phyloP scores from a whole-genome alignment of 1,140 invertebrate species.

The Dolichoris vasculosae region DNA sequence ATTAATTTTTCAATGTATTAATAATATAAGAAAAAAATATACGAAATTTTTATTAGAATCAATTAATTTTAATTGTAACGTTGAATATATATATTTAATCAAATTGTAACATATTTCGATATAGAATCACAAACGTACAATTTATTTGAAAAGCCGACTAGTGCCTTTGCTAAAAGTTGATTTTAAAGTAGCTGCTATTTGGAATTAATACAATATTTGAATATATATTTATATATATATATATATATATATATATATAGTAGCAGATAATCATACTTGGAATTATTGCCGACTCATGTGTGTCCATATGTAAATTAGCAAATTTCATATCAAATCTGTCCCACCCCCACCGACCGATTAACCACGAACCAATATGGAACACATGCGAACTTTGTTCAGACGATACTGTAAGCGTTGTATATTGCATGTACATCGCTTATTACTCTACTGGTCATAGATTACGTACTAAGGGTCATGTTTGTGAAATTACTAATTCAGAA shows the following conservation, averaged over 20 bases:
- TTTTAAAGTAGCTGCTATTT: not conserved
- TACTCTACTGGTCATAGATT: constrained; percentile 10
- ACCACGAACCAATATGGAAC: constrained; percentile 1
- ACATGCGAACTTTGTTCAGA: constrained; percentile 25
- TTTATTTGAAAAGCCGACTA: too few species aligned
- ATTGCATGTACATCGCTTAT: not conserved
- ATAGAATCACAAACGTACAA: too few species aligned
- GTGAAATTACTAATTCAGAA: constrained; percentile 41
- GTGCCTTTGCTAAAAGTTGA: not conserved
- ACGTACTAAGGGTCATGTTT: not conserved
- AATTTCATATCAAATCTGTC: constrained; percentile 40
- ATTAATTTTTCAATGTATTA: too few species aligned
- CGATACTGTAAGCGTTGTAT: constrained; percentile 11
- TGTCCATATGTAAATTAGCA: constrained; percentile 38
- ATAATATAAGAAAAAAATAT: not conserved
- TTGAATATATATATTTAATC: too few species aligned
- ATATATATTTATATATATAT: not conserved
- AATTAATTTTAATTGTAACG: too few species aligned
- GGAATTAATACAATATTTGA: constrained; percentile 4
- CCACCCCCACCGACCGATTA: constrained; percentile 14
- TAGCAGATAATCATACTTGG: constrained; percentile 26
- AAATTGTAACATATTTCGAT: too few species aligned
- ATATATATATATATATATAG: not conserved
- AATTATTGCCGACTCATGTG: constrained; percentile 20
- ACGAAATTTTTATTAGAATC: not conserved